Evolutionary conservation across 30 jellyfish, hydroid and myxozoan species (phyloP).

Genomic region (Aurelia sp.): DNA sequence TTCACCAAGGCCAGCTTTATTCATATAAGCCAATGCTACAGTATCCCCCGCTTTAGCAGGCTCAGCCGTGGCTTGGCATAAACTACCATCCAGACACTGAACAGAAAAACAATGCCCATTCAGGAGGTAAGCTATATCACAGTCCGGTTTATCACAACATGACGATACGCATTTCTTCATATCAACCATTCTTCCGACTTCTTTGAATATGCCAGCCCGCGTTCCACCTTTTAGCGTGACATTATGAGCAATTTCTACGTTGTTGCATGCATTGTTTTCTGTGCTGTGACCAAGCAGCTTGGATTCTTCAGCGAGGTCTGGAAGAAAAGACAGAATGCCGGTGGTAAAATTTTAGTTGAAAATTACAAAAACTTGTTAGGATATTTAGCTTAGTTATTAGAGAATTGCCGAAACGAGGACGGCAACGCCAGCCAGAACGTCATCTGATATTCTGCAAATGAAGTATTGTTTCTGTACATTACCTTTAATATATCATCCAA

Average conservation of each 20-base stretch:
- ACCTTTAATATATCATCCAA: too few relatives aligned
- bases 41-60: slow-evolving; percentile 89
- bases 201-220: slow-evolving; percentile 91
- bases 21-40: slow-evolving; percentile 93
- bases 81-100: slow-evolving; percentile 85
- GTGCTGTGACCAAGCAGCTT: slow-evolving; percentile 36
- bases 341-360: too few relatives aligned
- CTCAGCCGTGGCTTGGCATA: slow-evolving; percentile 93
- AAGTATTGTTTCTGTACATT: too few relatives aligned
- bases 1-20: slow-evolving; percentile 89
- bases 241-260: slow-evolving; percentile 82
- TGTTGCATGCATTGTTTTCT: slow-evolving; percentile 85
- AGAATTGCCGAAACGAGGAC: too few relatives aligned
- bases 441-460: too few relatives aligned
- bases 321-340: not conserved
- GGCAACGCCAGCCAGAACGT: too few relatives aligned
- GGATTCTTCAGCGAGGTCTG: slow-evolving; percentile 55
- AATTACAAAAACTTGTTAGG: too few relatives aligned
- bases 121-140: slow-evolving; percentile 91
- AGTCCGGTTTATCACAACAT: slow-evolving; percentile 97
- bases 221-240: slow-evolving; percentile 94
- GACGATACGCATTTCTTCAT: slow-evolving; percentile 84
- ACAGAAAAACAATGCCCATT: slow-evolving; percentile 95
- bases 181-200: slow-evolving; percentile 83
- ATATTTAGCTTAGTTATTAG: too few relatives aligned